Percentiles rank a stretch among this genome's conserved stretches.
Evolutionary conservation across 2,113 vertebrate genomes (phyloP).

Genomic region (Paracanthobrama guichenoti): DNA sequence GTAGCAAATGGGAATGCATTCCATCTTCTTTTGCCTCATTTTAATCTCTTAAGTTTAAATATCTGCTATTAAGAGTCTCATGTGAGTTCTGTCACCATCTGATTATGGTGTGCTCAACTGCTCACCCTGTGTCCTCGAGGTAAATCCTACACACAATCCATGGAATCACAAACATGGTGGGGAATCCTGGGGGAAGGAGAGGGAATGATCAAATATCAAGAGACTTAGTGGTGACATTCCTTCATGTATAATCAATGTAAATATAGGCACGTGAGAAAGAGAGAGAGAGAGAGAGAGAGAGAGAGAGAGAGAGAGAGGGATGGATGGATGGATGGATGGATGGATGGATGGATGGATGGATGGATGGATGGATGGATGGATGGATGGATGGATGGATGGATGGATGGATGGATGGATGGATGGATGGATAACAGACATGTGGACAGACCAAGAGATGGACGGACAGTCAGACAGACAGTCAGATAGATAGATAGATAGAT

Average conservation of each 20-base stretch:
- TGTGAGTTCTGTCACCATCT: constrained; percentile 7
- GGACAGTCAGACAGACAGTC: not conserved
- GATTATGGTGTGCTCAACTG: not conserved
- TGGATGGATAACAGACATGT: not conserved
- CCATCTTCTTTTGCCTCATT: constrained; percentile 1
- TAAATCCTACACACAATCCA: constrained; percentile 87
- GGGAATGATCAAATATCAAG: constrained; percentile 3
- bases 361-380: not conserved
- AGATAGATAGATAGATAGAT: not conserved
- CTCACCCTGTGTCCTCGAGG: constrained; percentile 84
- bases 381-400: fast-evolving
- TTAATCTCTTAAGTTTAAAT: not conserved
- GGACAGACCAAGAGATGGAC: not conserved
- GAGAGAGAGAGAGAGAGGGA: not conserved
- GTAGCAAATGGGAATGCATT: not conserved
- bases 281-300: not conserved
- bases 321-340: not conserved
- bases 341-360: not conserved
- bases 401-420: fast-evolving
- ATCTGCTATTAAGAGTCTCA: not conserved
- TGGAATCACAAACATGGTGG: constrained; percentile 75
- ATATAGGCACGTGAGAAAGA: not conserved
- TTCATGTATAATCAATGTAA: constrained; percentile 16
- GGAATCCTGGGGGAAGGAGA: constrained; percentile 65
- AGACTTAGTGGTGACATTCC: not conserved